phyloP scores from a whole-genome alignment of 2,888 invertebrate species.

The Torymus tubicola region DNA sequence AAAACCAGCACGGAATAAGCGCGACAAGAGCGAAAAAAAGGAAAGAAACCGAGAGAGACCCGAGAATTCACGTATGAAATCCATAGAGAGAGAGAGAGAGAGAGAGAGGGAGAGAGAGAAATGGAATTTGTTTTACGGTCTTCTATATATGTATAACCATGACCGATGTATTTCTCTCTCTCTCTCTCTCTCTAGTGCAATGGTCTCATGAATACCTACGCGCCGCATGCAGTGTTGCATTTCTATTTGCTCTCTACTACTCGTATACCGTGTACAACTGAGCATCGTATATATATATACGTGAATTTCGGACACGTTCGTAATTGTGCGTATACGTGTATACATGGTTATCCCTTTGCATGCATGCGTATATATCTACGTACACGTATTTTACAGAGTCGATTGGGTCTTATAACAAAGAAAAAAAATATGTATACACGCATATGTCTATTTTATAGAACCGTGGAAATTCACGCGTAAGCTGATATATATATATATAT shows the following conservation, averaged over 20 bases:
- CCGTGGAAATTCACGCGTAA: too few relatives aligned
- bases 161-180: constrained; percentile 4
- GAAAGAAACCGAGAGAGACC: background rate
- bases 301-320: too few relatives aligned
- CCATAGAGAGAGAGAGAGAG: background rate
- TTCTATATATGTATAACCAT: constrained; percentile 37
- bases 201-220: too few relatives aligned
- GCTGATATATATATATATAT: too few relatives aligned
- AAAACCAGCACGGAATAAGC: too few relatives aligned
- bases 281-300: too few relatives aligned
- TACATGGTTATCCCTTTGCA: background rate
- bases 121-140: constrained; percentile 55
- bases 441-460: too few relatives aligned
- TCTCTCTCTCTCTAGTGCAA: background rate
- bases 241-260: too few relatives aligned
- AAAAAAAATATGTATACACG: background rate
- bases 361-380: background rate
- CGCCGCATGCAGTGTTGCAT: too few relatives aligned
- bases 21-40: background rate
- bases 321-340: too few relatives aligned
- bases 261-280: too few relatives aligned
- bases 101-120: constrained; percentile 15
- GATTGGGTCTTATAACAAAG: background rate
- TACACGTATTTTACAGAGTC: too few relatives aligned
- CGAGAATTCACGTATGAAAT: background rate